Base-by-base conservation (phyloP, 2,888 invertebrate genomes). In the Rhorus exstirpatorius region DNA sequence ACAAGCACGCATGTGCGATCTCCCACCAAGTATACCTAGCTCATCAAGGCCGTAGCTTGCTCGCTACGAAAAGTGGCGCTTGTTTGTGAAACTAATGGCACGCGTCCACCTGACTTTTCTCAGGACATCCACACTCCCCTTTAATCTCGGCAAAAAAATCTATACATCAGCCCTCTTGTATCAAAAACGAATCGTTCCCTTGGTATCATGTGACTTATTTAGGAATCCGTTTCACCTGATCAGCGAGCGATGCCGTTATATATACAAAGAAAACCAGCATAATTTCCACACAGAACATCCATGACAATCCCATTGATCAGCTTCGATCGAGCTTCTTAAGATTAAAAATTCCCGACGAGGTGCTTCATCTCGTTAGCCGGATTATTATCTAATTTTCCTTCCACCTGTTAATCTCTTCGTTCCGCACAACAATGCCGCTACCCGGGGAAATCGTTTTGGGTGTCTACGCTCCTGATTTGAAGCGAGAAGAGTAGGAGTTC, bases 1-100 rank as follows among this genome's bases (percentile, higher is more conserved):
- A 80, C 61, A 53, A 75, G 31, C 65, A 75, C 82, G 82, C 79
- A 75, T 82, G 82, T 79, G 79, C 82, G 74, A 70, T 49, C 70
- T 65, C 74, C 79, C 81, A 74, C 74, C 78, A 46, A 31, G 19
- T 41, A 12, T 41, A 3, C 67, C 74, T 55, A 68, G 58, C 12
- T 61, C 61, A 2, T 58, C 82, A 82, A 70, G 70, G 70, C 79
- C 74, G 82, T 82, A 81, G n/a, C 74, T 19, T 7, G 51, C 12
- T n/a, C 7, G 51, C 17, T 41, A 12, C 17, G 0, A 70, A 70
- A 79, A 70, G 51, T 46, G 78, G 72, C 38, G 38, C 68, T n/a
- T 51, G 12, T 44, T 58, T 7, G 44, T 21, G n/a, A 49, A 35
- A 44, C 31, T 31, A 35, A 68, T 53, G 24, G 12, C 31, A 12